phyloP scores from a whole-genome alignment of 2,888 invertebrate species.

The Ornithoptera priamus region DNA sequence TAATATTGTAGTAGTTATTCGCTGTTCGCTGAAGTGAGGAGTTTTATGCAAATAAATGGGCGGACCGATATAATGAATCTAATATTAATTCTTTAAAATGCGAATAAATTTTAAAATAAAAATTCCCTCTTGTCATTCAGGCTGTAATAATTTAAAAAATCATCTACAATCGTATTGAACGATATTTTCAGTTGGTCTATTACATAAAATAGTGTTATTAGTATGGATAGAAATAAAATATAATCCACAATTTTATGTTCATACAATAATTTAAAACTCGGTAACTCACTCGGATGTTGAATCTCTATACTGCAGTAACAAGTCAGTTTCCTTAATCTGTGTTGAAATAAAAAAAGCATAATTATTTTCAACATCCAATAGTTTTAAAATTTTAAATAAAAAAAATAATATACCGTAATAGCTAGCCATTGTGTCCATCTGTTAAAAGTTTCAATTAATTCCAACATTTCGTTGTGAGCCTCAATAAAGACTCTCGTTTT shows the following conservation, averaged over 20 bases:
- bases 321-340: conserved; percentile 27
- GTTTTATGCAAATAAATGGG: no score
- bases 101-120: no score
- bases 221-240: no score
- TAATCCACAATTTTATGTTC: neutral
- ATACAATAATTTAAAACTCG: neutral
- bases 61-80: no score
- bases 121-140: no score
- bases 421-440: conserved; percentile 67
- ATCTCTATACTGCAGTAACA: conserved; percentile 16
- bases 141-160: no score
- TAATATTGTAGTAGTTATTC: no score
- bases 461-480: conserved; percentile 61
- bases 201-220: no score
- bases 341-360: neutral
- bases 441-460: conserved; percentile 63
- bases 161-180: no score
- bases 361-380: neutral
- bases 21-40: no score
- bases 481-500: conserved; percentile 53
- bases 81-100: no score
- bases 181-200: no score
- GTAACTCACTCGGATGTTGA: conserved; percentile 14
- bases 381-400: conserved; percentile 15
- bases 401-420: conserved; percentile 50